Percentiles rank a stretch among this genome's conserved stretches.
Conservation (phyloP, 1,140 invertebrate genomes). For the Trachelipus rathkii region DNA sequence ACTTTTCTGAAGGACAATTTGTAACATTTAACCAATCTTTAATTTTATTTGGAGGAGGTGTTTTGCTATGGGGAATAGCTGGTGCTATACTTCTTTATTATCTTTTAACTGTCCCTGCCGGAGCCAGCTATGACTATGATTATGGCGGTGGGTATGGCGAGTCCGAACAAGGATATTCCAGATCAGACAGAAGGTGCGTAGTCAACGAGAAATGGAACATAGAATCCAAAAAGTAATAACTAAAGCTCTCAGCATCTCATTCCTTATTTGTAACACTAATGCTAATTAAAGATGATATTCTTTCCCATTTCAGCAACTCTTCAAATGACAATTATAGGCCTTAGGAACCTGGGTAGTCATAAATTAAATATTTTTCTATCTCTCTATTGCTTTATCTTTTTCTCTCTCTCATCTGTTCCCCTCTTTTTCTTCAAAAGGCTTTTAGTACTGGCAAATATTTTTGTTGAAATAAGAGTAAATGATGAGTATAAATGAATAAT, state of each 20-base stretch:
- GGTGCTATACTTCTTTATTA: conserved; percentile 45
- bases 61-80: conserved; percentile 45
- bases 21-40: conserved; percentile 45
- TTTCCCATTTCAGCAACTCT: too few relatives aligned
- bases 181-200: neutral
- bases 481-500: neutral
- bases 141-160: conserved; percentile 30
- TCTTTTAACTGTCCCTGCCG: conserved; percentile 43
- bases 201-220: neutral
- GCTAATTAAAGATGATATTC: too few relatives aligned
- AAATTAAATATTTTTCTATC: too few relatives aligned
- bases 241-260: too few relatives aligned
- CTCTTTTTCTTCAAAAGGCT: neutral
- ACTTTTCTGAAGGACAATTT: conserved; percentile 41
- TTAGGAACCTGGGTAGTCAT: too few relatives aligned
- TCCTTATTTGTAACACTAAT: too few relatives aligned
- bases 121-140: conserved; percentile 33
- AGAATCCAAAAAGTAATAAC: neutral
- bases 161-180: neutral
- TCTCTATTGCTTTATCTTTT: neutral
- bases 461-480: neutral
- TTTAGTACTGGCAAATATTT: neutral
- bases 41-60: conserved; percentile 44
- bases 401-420: neutral
- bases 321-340: too few relatives aligned